Evolutionary conservation across 2,797 vertebrate genomes (phyloP), one percentile per base, ranked within the genome.

Genomic region (Nyctibius grandis): DNA sequence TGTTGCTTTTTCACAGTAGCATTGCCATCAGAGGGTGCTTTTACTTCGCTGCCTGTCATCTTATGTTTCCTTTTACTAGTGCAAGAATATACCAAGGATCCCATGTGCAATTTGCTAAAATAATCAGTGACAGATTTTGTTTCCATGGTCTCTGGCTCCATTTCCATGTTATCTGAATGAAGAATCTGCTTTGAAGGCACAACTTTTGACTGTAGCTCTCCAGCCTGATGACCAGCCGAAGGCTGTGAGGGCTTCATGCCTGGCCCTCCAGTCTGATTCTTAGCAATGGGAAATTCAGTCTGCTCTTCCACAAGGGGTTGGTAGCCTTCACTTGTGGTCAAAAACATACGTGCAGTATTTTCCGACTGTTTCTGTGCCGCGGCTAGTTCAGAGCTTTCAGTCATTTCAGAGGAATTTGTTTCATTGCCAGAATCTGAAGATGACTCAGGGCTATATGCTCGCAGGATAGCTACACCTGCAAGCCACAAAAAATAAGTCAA

Each of bases 341-440:
- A 97, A 94, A 99, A 99, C 98, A 99, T 98, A 97, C 99, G 99
- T 95, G 99, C 98, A 90, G 98, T 98, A 97, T 97, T 99, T 96
- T 99, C 99, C 0, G 98, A 98, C 97, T 99, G 99, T 97, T 99
- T 99, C 97, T 99, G 99, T 89, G 99, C 99, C 5, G 98, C 97
- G 9, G 99, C 98, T 98, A 99, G 97, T 98, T 99, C 99, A 34
- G 99, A 99, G 97, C 98, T 99, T 98, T 99, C 99, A 31, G 99
- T 99, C 99, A 99, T 99, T 99, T 99, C 99, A 31, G 99, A 99
- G 80, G 99, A 99, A 98, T 99, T 99, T 91, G 99, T 99, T 97
- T 99, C 99, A 96, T 99, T 99, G 97, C 99, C 99, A 95, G 99
- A 99, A 99, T 99, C 99, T 76, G 99, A 99, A 47, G 99, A 99